Conservation (phyloP, 2,113 vertebrate species). For the Casuarius casuarius region DNA sequence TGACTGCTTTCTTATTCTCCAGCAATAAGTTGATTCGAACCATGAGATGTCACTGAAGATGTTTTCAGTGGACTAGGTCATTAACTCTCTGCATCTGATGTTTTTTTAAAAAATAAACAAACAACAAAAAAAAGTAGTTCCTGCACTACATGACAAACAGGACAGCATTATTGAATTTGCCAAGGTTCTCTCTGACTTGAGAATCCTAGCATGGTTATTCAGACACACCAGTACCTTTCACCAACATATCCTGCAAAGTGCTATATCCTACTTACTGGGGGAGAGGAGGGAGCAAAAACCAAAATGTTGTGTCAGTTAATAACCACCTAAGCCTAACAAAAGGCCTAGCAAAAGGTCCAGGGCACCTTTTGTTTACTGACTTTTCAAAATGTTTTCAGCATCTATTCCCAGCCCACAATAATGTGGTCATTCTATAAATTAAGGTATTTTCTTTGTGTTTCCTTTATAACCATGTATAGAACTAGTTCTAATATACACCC, state of each 20-base stretch:
- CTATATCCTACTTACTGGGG: background rate
- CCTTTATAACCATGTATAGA: background rate
- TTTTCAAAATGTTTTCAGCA: background rate
- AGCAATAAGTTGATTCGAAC: conserved; percentile 34
- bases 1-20: conserved; percentile 27
- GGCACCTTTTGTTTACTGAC: background rate
- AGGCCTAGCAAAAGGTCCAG: background rate
- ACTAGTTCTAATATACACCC: background rate
- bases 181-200: background rate
- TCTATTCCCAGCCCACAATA: background rate
- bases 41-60: conserved; percentile 33
- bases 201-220: background rate
- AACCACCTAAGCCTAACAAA: background rate
- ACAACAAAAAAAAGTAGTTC: background rate
- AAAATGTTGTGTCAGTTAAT: background rate
- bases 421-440: background rate
- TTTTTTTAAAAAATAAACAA: background rate
- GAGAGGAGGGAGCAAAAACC: background rate
- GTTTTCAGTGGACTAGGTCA: conserved; percentile 49
- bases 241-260: background rate
- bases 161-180: background rate
- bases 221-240: background rate
- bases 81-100: conserved; percentile 79
- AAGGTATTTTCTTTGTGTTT: background rate
- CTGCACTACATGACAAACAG: background rate